phyloP scores from a whole-genome alignment of 2,113 vertebrate species.

The Hemiscyllium ocellatum region DNA sequence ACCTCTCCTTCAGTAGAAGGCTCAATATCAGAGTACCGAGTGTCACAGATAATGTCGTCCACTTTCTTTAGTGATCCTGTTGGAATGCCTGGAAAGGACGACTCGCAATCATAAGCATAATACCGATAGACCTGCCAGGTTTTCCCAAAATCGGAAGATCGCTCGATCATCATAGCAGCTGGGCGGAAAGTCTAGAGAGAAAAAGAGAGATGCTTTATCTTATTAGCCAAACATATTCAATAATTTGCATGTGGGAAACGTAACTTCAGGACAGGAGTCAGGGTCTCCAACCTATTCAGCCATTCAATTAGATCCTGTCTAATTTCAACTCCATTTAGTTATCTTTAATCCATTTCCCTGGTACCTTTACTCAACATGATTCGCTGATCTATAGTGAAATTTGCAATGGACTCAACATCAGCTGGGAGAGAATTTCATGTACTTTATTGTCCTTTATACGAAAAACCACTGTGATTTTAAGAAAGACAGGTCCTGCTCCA shows the following conservation, averaged over 20 bases:
- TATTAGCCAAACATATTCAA: neutral
- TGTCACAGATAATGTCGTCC: slow-evolving; percentile 91
- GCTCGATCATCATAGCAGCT: slow-evolving; percentile 89
- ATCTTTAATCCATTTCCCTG: neutral
- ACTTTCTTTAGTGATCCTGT: slow-evolving; percentile 87
- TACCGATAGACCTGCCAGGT: slow-evolving; percentile 90
- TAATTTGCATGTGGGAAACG: neutral
- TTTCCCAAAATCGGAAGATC: slow-evolving; percentile 85
- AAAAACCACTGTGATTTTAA: neutral
- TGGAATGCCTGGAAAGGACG: slow-evolving; percentile 71
- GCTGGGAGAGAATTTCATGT: neutral
- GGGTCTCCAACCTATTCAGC: neutral
- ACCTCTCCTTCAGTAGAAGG: slow-evolving; percentile 96
- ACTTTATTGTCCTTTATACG: neutral
- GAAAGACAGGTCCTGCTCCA: neutral
- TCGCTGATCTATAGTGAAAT: neutral
- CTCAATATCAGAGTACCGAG: slow-evolving; percentile 92
- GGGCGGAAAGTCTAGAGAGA: slow-evolving; percentile 80
- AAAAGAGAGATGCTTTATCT: slow-evolving; percentile 34
- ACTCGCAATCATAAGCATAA: slow-evolving; percentile 91
- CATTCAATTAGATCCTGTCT: neutral
- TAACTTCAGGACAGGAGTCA: neutral
- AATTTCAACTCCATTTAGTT: neutral
- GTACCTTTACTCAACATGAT: neutral
- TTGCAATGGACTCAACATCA: neutral